Evolutionary conservation across 2,113 vertebrate genomes (phyloP), one percentile per base, ranked within the genome.

Genomic region (Pelobates fuscus): DNA sequence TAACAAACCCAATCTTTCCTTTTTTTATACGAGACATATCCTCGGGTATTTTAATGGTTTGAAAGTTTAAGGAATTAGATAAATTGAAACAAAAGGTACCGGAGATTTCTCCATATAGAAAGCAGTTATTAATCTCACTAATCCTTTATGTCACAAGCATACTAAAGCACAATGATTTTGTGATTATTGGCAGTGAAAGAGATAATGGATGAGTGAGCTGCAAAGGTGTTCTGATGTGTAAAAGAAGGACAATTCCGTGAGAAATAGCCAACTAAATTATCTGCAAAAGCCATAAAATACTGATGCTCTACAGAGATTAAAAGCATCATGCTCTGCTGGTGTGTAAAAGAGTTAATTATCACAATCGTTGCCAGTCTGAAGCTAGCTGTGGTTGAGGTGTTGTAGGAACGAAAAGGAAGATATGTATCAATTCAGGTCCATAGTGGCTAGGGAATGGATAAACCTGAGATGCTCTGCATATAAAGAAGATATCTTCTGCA

Each of bases 151-250:
- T 46, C 17, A 3, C 1, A 12, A 1, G 44, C 3, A 46, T 17
- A 6, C 17, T 46, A 6, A 3, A 10, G 44, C 44, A 46, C 12
- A 46, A 46, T 17, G 14, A 46, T 17, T n/a, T n/a, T n/a, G n/a
- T 3, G 17, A 12, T 5, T 17, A 46, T 18, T 46, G 12, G 17
- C 44, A 46, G 44, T 6, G 46, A 49, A 49, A 49, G 27, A 23
- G 24, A 25, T 61, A 52, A 32, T 54, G 8, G 20, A 37, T 15
- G 15, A 11, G 21, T 37, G 43, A 72, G 70, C 70, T 63, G 44
- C 60, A 72, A n/a, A 12, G 20, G 21, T 63, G n/a, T 58, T 37
- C 70, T 32, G 25, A 61, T 59, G 69, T 17, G 17, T 52, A 24
- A 63, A 63, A 72, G 60, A 44, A 25, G 21, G 12, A 24, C 4